These are phyloP conservation scores for Lordiphosa clarofinis DNA, from an alignment of 1,140 invertebrate genomes.

Conservation along the genomic window DNA sequence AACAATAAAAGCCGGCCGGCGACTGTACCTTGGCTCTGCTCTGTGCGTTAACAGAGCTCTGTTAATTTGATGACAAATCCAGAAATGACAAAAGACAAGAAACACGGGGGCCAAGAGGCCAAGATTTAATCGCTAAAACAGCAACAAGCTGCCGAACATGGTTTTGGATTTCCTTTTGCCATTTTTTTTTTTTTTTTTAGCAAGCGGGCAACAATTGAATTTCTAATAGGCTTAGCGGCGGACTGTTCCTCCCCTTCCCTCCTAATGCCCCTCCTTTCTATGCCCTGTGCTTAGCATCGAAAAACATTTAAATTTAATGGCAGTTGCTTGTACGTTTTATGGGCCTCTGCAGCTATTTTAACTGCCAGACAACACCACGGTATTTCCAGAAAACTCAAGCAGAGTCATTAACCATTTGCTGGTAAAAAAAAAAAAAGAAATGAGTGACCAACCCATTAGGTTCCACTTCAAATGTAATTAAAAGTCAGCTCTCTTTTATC, in stretches of 20 bases:
- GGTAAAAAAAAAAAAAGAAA: background rate
- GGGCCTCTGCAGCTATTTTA: slow-evolving; percentile 22
- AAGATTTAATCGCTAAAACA: slow-evolving; percentile 50
- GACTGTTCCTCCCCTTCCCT: background rate
- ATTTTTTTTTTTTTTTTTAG: slow-evolving; percentile 10
- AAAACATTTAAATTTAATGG: slow-evolving; percentile 76
- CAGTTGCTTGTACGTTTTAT: slow-evolving; percentile 65
- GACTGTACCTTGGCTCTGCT: slow-evolving; percentile 7
- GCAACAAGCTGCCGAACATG: slow-evolving; percentile 17
- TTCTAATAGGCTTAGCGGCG: slow-evolving; percentile 61
- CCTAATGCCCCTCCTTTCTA: background rate
- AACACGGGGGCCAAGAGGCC: background rate
- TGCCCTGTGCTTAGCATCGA: slow-evolving; percentile 48
- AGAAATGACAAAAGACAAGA: slow-evolving; percentile 10
- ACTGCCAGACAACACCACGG: slow-evolving; percentile 22
- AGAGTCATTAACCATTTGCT: background rate
- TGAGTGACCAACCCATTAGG: slow-evolving; percentile 1
- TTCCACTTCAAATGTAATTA: slow-evolving; percentile 33
- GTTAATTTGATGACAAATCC: slow-evolving; percentile 20
- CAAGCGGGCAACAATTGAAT: slow-evolving; percentile 53
- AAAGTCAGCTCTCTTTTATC: background rate
- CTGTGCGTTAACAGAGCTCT: slow-evolving; percentile 10
- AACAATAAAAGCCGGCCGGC: slow-evolving; percentile 47
- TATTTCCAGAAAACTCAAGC: slow-evolving; percentile 47
- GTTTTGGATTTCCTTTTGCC: slow-evolving; percentile 40